A percentile compares a stretch with the other conserved stretches of the same genome.
Evolutionary conservation across 2,797 vertebrate genomes (phyloP).

Genomic region (Gallirallus australis): DNA sequence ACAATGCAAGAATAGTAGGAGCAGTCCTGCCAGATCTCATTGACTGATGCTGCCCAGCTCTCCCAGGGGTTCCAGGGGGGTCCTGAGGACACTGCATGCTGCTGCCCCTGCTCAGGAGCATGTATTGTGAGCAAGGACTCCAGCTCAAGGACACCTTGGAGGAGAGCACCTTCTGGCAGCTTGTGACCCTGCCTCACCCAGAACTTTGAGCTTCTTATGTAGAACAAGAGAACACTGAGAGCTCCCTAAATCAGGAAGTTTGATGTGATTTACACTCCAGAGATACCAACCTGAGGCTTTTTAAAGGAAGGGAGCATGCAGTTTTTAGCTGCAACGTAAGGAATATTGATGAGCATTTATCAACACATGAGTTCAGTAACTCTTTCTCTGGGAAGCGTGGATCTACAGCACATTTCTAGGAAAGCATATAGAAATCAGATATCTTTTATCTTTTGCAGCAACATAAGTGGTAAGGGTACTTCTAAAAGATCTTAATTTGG

Average conservation of each 20-base stretch:
- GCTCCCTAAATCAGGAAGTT: neutral
- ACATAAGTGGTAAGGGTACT: neutral
- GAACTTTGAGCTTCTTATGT: neutral
- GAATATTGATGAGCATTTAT: neutral
- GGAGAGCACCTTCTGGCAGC: neutral
- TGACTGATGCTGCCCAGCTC: neutral
- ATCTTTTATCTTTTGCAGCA: neutral
- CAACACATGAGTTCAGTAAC: neutral
- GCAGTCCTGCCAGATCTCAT: neutral
- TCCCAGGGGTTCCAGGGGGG: neutral
- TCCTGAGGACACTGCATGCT: neutral
- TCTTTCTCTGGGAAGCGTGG: neutral
- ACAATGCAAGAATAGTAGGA: neutral
- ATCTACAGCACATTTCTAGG: neutral
- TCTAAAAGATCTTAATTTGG: neutral
- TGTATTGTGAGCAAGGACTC: neutral
- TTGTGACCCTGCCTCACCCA: neutral
- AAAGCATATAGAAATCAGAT: neutral
- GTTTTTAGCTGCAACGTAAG: neutral
- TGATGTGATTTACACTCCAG: neutral
- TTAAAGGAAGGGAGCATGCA: neutral
- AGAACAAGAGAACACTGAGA: neutral
- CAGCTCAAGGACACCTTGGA: neutral
- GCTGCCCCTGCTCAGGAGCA: neutral
- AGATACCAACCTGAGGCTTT: neutral